Evolutionary conservation across 92 coral and sea anemone species (phyloP), one percentile per base, ranked within the genome.

Genomic region (Palythoa grandis): DNA sequence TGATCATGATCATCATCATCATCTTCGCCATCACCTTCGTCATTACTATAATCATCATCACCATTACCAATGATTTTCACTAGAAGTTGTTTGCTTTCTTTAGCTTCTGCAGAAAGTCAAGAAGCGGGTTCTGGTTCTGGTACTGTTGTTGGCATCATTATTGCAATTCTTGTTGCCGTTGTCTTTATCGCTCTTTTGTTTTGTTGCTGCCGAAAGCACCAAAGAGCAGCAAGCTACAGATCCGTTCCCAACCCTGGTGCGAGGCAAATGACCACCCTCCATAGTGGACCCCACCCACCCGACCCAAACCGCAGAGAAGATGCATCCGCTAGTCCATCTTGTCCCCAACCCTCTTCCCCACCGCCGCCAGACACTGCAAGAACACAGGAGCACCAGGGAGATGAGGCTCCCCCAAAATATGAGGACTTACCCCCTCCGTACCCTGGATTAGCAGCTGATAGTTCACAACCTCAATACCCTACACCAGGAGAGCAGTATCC

Each of bases 361-460:
- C 8, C 1, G 20, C 69, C 19, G 20, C 69, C 69, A 63, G 61
- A 16, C 61, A 3, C 69, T 19, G 2, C 69, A 1, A 63, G 24
- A 63, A 19, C 69, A 19, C 69, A 63, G 6, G 68, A 24, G 25
- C 69, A 19, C 20, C 25, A 19, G 25, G 22, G 22, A 22, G 29
- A 23, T 4, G 25, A 63, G 19, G 2, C 25, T 11, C 69, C 29
- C 2, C 69, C 69, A 20, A 19, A 63, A 8, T 63, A 63, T n/a
- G 69, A 63, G 11, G 69, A 63, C 69, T 63, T 63, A 63, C 69
- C 69, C 69, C 69, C 69, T 17, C 69, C 69, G 25, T 63, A 63
- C 22, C 69, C 69, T 63, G 69, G 69, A 7, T 5, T 19, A 19
- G 9, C 23, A 19, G 22, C 69, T 63, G 69, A 63, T 6, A 43